A percentile compares a stretch with the other conserved stretches of the same genome.
Evolutionary conservation across 2,113 vertebrate species (phyloP).

Genomic region (Vidua macroura): DNA sequence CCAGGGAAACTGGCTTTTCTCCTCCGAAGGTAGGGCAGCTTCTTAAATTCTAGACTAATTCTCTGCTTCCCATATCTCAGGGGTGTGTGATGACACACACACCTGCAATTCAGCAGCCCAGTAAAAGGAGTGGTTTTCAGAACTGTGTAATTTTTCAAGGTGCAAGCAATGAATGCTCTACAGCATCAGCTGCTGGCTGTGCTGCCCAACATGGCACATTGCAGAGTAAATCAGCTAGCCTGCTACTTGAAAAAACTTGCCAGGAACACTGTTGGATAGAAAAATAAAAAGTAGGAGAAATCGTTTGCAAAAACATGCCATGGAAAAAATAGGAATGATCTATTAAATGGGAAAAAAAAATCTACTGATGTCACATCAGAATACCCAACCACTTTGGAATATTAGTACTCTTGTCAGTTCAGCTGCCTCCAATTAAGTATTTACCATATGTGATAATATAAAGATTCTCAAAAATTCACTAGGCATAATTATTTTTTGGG

Average conservation of each 20-base stretch:
- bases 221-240: neutral
- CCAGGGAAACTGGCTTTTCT: neutral
- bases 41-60: neutral
- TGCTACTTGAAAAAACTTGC: neutral
- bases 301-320: neutral
- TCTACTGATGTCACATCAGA: neutral
- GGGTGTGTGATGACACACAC: neutral
- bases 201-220: neutral
- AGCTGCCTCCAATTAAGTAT: neutral
- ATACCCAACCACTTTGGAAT: neutral
- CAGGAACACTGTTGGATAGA: neutral
- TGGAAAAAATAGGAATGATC: neutral
- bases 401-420: neutral
- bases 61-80: neutral
- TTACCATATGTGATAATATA: neutral
- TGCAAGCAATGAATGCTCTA: neutral
- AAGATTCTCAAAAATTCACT: neutral
- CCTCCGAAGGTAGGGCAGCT: neutral
- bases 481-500: neutral
- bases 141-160: neutral
- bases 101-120: neutral
- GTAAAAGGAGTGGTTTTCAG: neutral
- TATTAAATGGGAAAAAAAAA: neutral
- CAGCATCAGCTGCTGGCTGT: neutral
- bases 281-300: neutral